These are phyloP conservation scores for Pharmacophagus antenor DNA, from an alignment of 2,888 invertebrate species.

Conservation along the genomic window DNA sequence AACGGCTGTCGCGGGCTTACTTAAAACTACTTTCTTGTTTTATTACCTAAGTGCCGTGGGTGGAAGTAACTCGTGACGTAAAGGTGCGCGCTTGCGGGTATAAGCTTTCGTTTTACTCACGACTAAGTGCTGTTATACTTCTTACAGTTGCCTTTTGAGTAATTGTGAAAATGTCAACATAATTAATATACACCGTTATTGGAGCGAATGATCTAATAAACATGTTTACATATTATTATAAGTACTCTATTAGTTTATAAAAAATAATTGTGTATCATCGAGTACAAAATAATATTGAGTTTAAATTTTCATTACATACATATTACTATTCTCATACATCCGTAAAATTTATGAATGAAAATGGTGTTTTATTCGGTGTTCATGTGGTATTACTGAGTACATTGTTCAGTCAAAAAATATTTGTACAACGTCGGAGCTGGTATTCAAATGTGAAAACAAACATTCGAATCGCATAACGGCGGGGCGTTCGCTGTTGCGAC, in stretches of 20 bases:
- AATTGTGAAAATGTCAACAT: slow-evolving; percentile 24
- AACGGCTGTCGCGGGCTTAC: slow-evolving; percentile 74
- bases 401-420: slow-evolving; percentile 30
- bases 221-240: neutral
- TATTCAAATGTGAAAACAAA: slow-evolving; percentile 25
- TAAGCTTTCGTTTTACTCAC: slow-evolving; percentile 32
- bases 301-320: no score
- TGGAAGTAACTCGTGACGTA: slow-evolving; percentile 50
- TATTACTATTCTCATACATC: neutral
- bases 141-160: slow-evolving; percentile 17
- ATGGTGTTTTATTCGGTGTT: neutral
- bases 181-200: neutral
- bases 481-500: slow-evolving; percentile 43
- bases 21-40: slow-evolving; percentile 79
- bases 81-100: slow-evolving; percentile 37
- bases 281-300: no score
- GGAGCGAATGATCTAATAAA: neutral
- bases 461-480: slow-evolving; percentile 32
- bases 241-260: neutral
- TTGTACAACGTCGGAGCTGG: slow-evolving; percentile 15
- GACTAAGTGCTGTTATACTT: slow-evolving; percentile 27
- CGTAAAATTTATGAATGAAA: neutral
- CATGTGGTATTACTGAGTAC: neutral
- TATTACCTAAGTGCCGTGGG: slow-evolving; percentile 73
- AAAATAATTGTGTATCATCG: neutral